Evolutionary conservation across 2,888 invertebrate genomes (phyloP), one percentile per base, ranked within the genome.

Genomic region (Sturmia bella): DNA sequence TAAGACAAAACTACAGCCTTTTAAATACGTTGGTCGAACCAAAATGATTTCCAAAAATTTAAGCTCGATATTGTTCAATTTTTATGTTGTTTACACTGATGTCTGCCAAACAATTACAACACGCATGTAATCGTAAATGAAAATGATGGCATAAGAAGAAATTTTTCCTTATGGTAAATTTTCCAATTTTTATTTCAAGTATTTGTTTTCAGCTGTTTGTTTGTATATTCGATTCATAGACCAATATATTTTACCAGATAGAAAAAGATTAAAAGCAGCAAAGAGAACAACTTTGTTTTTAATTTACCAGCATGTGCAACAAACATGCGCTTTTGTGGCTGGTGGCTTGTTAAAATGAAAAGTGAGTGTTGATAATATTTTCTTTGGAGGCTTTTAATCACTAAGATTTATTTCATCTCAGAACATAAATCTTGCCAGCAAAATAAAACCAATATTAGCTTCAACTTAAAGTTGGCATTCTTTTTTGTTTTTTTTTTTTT

Each of bases 391-490:
- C 63, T 70, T 76, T 24, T 70, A 77, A 77, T 77, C 77, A 77
- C 56, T 78, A 64, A 78, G 52, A 76, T 76, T 64, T 78, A 52
- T 64, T 66, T 48, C 41, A 64, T 63, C 43, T 32, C 54, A 50
- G 48, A 50, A 66, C 70, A 78, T 78, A 78, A 78, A 78, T 78
- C 78, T 72, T 72, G 37, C 50, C 57, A 50, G 52, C 52, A 61
- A 61, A 61, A 69, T 43, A 64, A 72, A 6, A 43, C 37, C 72
- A 72, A 78, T 72, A 78, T 78, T 78, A 66, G 41, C 64, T 72
- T 72, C 50, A 27, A 41, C 15, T 43, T 27, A 72, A 72, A 21
- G 13, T 39, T 32, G 32, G 9, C 15, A 54, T 32, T 57, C 39
- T 1, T 57, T 39, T 13, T 1, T 39, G 0, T 61, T 52, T n/a